Percentiles rank a stretch among this genome's conserved stretches.
These are phyloP conservation scores for Atta cephalotes DNA, from an alignment of 1,140 invertebrate genomes.

Conservation along the genomic window DNA sequence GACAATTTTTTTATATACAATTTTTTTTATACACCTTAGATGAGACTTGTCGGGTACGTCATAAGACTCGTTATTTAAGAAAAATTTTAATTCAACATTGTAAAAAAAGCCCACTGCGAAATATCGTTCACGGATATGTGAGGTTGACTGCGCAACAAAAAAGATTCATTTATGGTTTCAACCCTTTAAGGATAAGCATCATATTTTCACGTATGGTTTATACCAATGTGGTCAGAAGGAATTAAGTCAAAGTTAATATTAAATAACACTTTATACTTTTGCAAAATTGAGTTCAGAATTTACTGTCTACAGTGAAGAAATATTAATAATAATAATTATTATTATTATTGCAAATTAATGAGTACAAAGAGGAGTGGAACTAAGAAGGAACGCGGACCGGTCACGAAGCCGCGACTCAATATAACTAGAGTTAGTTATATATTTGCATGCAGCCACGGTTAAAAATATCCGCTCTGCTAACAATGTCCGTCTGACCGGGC, in stretches of 20 bases:
- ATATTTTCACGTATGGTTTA: background rate
- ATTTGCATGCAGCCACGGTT: slow-evolving; percentile 58
- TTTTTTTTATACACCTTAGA: no score
- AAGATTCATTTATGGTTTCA: slow-evolving; percentile 9
- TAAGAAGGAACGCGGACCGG: slow-evolving; percentile 24
- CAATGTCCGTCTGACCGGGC: slow-evolving; percentile 61
- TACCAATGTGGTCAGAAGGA: background rate
- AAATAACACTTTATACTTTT: background rate
- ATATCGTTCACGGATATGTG: background rate
- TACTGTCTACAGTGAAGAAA: no score
- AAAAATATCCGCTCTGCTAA: slow-evolving; percentile 63
- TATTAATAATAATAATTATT: background rate
- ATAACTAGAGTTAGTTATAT: slow-evolving; percentile 57
- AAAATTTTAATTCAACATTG: background rate
- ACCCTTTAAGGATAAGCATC: slow-evolving; percentile 2
- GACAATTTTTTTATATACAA: slow-evolving; percentile 1
- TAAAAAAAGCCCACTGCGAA: background rate
- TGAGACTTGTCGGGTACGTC: background rate
- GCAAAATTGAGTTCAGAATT: slow-evolving; percentile 12
- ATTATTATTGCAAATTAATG: slow-evolving; percentile 43
- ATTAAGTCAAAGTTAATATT: slow-evolving; percentile 12
- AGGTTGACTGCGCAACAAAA: background rate
- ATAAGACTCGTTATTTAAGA: background rate
- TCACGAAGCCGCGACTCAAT: slow-evolving; percentile 36
- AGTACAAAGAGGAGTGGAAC: slow-evolving; percentile 13